Evolutionary conservation across 1,140 invertebrate species (phyloP).

Genomic region (Halesus radiatus): DNA sequence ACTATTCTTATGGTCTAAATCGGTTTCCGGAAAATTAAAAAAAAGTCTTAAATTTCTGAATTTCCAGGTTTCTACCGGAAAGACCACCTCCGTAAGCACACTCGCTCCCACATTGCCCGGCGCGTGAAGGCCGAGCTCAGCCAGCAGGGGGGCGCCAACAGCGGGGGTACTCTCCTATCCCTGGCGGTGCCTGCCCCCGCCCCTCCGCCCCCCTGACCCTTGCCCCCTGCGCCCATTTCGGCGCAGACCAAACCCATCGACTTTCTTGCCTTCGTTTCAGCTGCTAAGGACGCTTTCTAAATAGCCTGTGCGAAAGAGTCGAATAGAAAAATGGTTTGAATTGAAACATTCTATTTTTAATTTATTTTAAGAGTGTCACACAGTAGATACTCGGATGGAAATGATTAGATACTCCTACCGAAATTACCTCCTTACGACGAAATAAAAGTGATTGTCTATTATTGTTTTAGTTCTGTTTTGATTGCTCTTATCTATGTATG

Average conservation of each 20-base stretch:
- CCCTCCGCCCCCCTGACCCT: constrained; percentile 56
- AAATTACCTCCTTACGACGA: no score
- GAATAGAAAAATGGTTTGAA: no score
- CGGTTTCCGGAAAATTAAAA: no score
- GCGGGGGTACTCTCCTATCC: constrained; percentile 45
- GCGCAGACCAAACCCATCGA: constrained; percentile 61
- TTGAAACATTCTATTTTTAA: no score
- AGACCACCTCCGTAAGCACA: constrained; percentile 85
- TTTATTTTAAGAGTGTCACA: no score
- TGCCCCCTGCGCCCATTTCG: constrained; percentile 52
- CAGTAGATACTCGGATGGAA: no score
- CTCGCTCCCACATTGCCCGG: constrained; percentile 84
- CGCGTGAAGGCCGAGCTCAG: constrained; percentile 87
- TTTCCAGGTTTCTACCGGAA: constrained; percentile 77
- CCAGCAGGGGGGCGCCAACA: constrained; percentile 69
- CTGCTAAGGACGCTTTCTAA: constrained; percentile 65
- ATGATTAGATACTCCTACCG: no score
- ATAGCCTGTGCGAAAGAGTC: not conserved
- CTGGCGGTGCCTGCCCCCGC: constrained; percentile 58
- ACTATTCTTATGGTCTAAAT: no score
- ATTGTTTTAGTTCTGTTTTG: no score
- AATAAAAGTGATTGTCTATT: no score
- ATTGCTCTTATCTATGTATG: not conserved
- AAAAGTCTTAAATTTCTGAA: not conserved
- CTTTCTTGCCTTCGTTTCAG: constrained; percentile 63